Evolutionary conservation across 2,113 vertebrate species (phyloP).

Genomic region (Eonycteris spelaea): DNA sequence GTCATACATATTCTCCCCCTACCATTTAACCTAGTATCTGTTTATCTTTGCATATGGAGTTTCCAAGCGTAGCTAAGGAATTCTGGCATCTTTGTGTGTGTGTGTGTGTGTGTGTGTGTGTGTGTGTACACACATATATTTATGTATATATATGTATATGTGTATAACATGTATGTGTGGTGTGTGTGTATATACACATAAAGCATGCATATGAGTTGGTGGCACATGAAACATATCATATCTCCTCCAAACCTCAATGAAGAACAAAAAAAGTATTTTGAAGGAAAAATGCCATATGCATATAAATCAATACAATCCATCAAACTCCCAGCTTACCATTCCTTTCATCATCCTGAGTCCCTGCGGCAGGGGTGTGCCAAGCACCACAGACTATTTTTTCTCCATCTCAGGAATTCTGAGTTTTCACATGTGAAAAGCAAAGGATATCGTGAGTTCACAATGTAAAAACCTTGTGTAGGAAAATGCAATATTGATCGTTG

Average conservation of each 20-base stretch:
- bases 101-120: neutral
- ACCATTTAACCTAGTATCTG: neutral
- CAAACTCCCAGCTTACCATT: neutral
- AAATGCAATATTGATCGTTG: conserved; percentile 53
- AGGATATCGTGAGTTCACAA: neutral
- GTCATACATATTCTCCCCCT: neutral
- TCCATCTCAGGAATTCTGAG: neutral
- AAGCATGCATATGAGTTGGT: neutral
- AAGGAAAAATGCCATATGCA: neutral
- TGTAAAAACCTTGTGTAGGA: neutral
- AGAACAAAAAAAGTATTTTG: neutral
- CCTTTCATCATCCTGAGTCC: neutral
- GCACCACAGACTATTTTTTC: neutral
- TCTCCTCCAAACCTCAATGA: neutral
- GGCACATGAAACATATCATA: neutral
- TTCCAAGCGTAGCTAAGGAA: conserved; percentile 1
- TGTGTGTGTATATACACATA: neutral
- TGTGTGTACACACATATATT: neutral
- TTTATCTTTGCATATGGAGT: neutral
- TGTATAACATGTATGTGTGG: neutral
- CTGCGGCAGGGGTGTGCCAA: neutral
- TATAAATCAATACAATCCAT: neutral
- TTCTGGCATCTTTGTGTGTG: neutral
- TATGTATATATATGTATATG: neutral
- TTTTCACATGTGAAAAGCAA: neutral